Conservation (phyloP, 2,113 vertebrate species). For the Odocoileus hemionus region DNA sequence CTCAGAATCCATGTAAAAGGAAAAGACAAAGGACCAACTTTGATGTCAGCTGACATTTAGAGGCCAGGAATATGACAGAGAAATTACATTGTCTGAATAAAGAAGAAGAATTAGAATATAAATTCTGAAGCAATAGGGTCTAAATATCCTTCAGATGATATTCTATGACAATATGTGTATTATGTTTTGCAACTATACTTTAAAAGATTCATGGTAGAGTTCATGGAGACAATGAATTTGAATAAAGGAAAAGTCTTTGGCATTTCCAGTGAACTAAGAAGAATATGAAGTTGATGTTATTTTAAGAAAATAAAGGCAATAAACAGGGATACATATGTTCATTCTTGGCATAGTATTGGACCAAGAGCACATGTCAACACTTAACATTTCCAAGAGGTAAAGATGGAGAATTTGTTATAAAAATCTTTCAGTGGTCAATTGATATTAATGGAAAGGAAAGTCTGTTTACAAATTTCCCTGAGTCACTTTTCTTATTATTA, state of each 20-base stretch:
- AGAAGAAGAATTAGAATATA: background rate
- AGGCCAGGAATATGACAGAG: background rate
- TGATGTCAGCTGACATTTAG: background rate
- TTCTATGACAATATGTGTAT: background rate
- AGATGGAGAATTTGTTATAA: background rate
- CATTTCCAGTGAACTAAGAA: background rate
- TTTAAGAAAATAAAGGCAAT: background rate
- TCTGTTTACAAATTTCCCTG: background rate
- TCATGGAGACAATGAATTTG: background rate
- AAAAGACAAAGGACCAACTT: background rate
- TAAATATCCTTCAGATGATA: background rate
- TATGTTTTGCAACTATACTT: background rate
- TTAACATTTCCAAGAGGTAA: background rate
- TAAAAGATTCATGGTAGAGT: background rate
- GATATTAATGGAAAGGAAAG: background rate
- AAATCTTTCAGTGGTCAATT: background rate
- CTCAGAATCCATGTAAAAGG: background rate
- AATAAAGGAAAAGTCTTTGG: background rate
- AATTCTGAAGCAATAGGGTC: background rate
- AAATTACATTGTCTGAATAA: background rate
- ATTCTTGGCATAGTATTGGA: background rate
- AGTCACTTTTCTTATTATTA: background rate
- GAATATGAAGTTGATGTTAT: background rate
- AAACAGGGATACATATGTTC: background rate
- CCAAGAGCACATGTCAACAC: background rate